Evolutionary conservation across 2,888 invertebrate species (phyloP).

Genomic region (Tipula confusa): DNA sequence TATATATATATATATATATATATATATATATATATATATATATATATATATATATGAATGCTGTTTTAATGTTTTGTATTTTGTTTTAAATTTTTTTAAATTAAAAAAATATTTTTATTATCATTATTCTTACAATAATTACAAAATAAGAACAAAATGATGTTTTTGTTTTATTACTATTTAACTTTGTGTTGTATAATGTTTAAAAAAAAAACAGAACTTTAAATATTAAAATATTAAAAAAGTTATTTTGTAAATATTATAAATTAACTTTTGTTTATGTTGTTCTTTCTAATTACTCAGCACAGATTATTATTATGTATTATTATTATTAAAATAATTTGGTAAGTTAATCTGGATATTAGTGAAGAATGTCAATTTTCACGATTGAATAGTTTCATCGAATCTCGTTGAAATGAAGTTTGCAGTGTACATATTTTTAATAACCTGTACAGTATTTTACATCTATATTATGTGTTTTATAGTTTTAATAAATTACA

Average conservation of each 20-base stretch:
- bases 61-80: neutral
- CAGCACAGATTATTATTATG: neutral
- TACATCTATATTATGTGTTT: too few relatives aligned
- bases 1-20: too few relatives aligned
- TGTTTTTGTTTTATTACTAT: neutral
- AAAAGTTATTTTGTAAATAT: neutral
- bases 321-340: too few relatives aligned
- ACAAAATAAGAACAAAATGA: neutral
- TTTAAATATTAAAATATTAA: neutral
- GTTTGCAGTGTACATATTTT: too few relatives aligned
- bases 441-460: too few relatives aligned
- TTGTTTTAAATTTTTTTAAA: conserved; percentile 4
- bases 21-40: too few relatives aligned
- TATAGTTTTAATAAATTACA: too few relatives aligned
- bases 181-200: neutral
- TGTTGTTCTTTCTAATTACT: neutral
- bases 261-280: neutral
- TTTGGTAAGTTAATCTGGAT: too few relatives aligned
- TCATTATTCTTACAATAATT: neutral
- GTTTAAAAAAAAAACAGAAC: too few relatives aligned
- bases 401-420: too few relatives aligned
- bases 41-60: neutral
- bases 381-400: too few relatives aligned
- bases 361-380: too few relatives aligned
- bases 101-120: neutral